A percentile compares a stretch with the other conserved stretches of the same genome.
Evolutionary conservation across 2,888 invertebrate species (phyloP).

Genomic region (Acanthacorydalis orientalis): DNA sequence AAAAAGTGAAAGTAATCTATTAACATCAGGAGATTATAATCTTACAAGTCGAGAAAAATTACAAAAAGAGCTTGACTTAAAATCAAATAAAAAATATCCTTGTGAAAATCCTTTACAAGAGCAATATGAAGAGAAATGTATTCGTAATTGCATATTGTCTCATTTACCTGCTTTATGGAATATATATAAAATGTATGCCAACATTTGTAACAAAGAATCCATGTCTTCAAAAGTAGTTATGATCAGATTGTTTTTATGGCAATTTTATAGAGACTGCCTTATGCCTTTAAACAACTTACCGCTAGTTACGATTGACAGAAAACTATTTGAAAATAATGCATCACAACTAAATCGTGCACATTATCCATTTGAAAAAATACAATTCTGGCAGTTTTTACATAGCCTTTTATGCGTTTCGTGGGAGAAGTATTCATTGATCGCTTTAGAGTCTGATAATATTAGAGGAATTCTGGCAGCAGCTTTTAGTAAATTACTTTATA

Average conservation of each 20-base stretch:
- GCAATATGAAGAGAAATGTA: slow-evolving; percentile 27
- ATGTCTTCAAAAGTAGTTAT: slow-evolving; percentile 24
- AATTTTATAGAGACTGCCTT: slow-evolving; percentile 38
- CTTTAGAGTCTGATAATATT: slow-evolving; percentile 22
- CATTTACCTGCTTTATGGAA: slow-evolving; percentile 30
- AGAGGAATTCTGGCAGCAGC: slow-evolving; percentile 33
- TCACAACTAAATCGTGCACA: slow-evolving; percentile 30
- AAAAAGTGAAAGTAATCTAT: too few relatives aligned
- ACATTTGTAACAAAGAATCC: slow-evolving; percentile 14
- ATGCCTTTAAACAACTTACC: slow-evolving; percentile 31
- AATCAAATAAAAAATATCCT: background rate
- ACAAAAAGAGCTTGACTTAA: background rate
- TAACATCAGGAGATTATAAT: too few relatives aligned
- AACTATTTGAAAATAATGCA: slow-evolving; percentile 29
- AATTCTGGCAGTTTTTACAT: slow-evolving; percentile 44
- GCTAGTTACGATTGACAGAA: slow-evolving; percentile 32
- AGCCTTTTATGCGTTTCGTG: slow-evolving; percentile 33
- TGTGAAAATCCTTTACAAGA: background rate
- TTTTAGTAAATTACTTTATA: slow-evolving; percentile 33
- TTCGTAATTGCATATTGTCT: slow-evolving; percentile 28
- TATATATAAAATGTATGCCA: slow-evolving; percentile 35
- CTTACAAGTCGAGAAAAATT: too few relatives aligned
- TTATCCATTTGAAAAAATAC: slow-evolving; percentile 39
- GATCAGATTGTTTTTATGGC: slow-evolving; percentile 39
- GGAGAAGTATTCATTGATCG: slow-evolving; percentile 27